Percentiles rank a stretch among this genome's conserved stretches.
phyloP scores from a whole-genome alignment of 2,797 vertebrate genomes.

The Thripadectes ignobilis region DNA sequence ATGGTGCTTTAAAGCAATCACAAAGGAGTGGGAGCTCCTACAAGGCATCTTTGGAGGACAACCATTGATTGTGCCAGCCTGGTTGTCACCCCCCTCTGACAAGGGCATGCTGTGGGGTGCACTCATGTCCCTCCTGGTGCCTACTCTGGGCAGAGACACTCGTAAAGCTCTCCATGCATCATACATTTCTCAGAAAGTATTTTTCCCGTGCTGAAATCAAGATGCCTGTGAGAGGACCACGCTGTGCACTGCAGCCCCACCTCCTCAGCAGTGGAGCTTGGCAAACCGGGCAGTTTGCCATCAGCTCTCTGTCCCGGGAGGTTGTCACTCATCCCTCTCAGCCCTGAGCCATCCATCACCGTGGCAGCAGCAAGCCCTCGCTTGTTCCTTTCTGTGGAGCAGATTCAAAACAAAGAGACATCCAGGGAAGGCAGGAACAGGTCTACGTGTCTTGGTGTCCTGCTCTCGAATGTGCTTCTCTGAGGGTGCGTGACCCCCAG shows the following conservation, averaged over 20 bases:
- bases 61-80: not conserved
- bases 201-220: not conserved
- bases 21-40: not conserved
- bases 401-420: not conserved
- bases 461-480: not conserved
- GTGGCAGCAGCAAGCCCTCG: conserved; percentile 3
- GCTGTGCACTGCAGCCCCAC: not conserved
- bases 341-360: not conserved
- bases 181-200: not conserved
- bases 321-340: not conserved
- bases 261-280: not conserved
- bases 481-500: not conserved
- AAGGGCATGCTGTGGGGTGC: accelerated
- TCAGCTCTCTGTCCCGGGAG: not conserved
- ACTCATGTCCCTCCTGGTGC: not conserved
- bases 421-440: not conserved
- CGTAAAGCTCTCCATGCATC: not conserved
- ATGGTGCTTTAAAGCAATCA: not conserved
- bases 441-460: not conserved
- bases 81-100: not conserved
- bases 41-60: not conserved
- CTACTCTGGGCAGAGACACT: not conserved
- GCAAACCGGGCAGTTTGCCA: not conserved
- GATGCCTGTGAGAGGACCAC: not conserved
- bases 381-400: not conserved